phyloP scores from a whole-genome alignment of 2,113 vertebrate species.

The Mungos mungo region DNA sequence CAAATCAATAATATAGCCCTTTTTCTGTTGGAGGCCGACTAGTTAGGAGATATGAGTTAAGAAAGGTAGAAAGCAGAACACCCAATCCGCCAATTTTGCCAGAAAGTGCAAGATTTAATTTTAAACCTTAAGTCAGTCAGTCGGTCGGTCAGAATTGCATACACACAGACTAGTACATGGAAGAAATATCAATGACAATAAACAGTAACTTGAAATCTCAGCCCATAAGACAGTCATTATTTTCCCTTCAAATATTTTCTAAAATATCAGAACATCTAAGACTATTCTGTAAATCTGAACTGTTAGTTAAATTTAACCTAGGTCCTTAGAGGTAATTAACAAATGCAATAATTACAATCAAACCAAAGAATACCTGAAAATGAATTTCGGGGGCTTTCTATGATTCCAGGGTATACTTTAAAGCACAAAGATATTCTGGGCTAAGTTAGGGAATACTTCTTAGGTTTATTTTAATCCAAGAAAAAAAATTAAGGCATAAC shows the following conservation, averaged over 20 bases:
- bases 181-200: slow-evolving; percentile 13
- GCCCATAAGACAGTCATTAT: background rate
- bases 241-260: slow-evolving; percentile 50
- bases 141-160: background rate
- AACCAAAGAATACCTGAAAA: slow-evolving; percentile 29
- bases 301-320: slow-evolving; percentile 41
- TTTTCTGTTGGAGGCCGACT: background rate
- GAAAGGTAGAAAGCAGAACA: background rate
- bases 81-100: background rate
- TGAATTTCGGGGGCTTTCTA: background rate
- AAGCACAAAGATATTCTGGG: background rate
- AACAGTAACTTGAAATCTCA: background rate
- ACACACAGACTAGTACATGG: background rate
- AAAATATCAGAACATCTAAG: background rate
- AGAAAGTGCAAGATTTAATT: slow-evolving; percentile 27
- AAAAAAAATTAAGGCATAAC: background rate
- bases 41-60: background rate
- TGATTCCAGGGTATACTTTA: background rate
- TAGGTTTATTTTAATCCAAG: slow-evolving; percentile 19
- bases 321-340: background rate
- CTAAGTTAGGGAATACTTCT: background rate
- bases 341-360: background rate
- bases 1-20: background rate
- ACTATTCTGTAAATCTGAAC: slow-evolving; percentile 14
- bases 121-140: background rate